Conservation (phyloP, 2,888 invertebrate species). For the Dasysyrphus tricinctus region DNA sequence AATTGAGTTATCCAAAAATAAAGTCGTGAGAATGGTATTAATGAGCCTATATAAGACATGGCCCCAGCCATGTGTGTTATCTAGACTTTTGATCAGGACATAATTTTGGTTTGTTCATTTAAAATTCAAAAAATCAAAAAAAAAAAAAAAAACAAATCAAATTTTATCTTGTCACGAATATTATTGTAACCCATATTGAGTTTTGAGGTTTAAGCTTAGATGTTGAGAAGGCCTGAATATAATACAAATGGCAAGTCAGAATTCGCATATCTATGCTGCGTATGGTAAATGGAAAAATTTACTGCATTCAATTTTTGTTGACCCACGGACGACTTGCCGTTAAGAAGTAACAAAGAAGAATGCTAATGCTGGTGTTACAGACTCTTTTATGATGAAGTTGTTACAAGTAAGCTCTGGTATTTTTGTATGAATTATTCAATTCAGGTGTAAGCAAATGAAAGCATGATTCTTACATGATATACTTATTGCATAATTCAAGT, state of each 20-base stretch:
- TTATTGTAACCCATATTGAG: constrained; percentile 5
- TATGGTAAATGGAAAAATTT: background rate
- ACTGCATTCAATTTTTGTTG: background rate
- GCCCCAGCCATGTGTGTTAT: constrained; percentile 25
- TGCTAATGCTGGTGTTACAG: background rate
- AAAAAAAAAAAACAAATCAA: no score
- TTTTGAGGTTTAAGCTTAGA: background rate
- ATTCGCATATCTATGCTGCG: background rate
- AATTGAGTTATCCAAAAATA: constrained; percentile 44
- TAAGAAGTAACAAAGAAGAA: background rate
- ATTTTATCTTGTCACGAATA: constrained; percentile 49
- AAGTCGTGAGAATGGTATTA: constrained; percentile 67
- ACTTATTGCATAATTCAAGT: background rate
- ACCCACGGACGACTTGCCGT: background rate
- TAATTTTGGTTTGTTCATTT: constrained; percentile 48
- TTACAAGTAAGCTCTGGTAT: background rate
- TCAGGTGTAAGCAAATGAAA: background rate
- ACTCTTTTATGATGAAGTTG: background rate
- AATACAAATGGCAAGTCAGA: background rate
- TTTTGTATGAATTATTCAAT: background rate
- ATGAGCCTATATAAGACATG: constrained; percentile 19
- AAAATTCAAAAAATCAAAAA: constrained; percentile 44
- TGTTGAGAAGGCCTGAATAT: background rate
- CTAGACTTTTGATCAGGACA: constrained; percentile 58
- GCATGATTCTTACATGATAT: background rate